phyloP scores from a whole-genome alignment of 2,113 vertebrate genomes.

The Oxyruncus cristatus region DNA sequence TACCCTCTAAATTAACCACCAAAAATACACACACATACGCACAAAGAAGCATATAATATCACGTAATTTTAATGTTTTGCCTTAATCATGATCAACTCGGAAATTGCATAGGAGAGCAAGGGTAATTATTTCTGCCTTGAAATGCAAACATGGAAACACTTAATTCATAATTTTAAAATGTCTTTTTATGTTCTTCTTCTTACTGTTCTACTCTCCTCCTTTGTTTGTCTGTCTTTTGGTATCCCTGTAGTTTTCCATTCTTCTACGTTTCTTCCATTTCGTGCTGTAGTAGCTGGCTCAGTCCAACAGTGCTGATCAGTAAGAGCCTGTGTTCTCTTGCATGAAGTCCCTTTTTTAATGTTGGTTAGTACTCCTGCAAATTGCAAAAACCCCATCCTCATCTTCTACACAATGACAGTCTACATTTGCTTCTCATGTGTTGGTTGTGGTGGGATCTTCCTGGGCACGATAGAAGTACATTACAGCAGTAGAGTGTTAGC shows the following conservation, averaged over 20 bases:
- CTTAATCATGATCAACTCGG: background rate
- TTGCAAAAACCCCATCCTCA: background rate
- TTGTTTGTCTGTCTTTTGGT: background rate
- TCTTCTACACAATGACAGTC: background rate
- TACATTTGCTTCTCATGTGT: background rate
- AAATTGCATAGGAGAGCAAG: background rate
- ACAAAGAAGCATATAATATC: background rate
- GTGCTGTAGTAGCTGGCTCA: background rate
- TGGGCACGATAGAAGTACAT: background rate
- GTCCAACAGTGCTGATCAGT: background rate
- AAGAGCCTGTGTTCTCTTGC: background rate
- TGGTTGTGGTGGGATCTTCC: background rate
- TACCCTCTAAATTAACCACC: background rate
- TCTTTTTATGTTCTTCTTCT: background rate
- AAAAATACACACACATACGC: background rate
- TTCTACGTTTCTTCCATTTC: background rate
- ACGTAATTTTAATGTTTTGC: background rate
- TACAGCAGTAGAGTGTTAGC: background rate
- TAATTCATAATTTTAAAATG: background rate
- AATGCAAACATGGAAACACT: background rate
- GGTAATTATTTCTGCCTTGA: background rate
- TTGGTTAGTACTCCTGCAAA: background rate
- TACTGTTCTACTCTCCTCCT: background rate
- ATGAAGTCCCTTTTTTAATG: background rate
- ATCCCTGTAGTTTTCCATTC: background rate